These are phyloP conservation scores for Pocillopora verrucosa DNA, from an alignment of 64 coral and sea anemone genomes.

Conservation along the genomic window DNA sequence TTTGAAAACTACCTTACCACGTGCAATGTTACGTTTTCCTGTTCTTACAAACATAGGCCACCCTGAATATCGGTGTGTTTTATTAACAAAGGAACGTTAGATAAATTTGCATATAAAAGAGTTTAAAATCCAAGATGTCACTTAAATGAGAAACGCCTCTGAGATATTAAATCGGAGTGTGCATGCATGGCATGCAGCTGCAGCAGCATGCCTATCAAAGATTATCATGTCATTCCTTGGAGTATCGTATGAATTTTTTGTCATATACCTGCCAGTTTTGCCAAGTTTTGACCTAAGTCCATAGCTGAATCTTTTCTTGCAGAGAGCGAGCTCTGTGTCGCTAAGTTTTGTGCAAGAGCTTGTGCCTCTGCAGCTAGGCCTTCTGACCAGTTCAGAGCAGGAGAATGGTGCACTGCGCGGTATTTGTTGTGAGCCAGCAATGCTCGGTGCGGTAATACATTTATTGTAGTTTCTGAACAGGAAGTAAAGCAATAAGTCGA, in stretches of 20 bases:
- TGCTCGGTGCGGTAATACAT: constrained; percentile 45
- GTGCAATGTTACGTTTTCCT: too few species aligned
- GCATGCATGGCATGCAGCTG: too few species aligned
- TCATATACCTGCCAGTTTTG: constrained; percentile 75
- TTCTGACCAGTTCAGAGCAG: constrained; percentile 79
- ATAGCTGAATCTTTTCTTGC: constrained; percentile 67
- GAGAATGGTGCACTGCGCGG: constrained; percentile 68
- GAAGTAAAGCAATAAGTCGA: neutral
- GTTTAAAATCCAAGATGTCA: too few species aligned
- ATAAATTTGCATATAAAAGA: too few species aligned
- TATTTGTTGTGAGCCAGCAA: constrained; percentile 86
- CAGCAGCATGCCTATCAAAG: too few species aligned
- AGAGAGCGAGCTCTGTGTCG: constrained; percentile 29
- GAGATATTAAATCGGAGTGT: too few species aligned
- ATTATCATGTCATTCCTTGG: too few species aligned
- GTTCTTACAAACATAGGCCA: too few species aligned
- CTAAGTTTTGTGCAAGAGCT: constrained; percentile 67
- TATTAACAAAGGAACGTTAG: too few species aligned
- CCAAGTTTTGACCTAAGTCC: constrained; percentile 84
- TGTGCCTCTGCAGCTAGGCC: constrained; percentile 56
- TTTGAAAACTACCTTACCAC: too few species aligned
- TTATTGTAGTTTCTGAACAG: neutral
- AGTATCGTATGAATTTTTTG: neutral
- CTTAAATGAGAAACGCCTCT: too few species aligned
- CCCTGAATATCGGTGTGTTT: too few species aligned